These are phyloP conservation scores for Vulpes vulpes DNA, from an alignment of 2,113 vertebrate genomes.

Conservation along the genomic window DNA sequence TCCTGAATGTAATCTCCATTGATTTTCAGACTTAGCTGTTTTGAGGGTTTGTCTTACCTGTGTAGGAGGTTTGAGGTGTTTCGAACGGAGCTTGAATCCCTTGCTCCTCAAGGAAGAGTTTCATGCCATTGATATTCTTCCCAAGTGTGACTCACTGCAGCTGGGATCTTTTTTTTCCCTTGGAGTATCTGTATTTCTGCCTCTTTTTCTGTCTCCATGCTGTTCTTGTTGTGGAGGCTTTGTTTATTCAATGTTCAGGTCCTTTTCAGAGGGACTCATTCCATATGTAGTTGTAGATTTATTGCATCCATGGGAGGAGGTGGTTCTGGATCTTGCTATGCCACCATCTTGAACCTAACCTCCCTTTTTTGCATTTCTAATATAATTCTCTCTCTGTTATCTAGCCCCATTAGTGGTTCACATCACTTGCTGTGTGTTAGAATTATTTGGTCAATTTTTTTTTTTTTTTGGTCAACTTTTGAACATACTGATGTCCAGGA, in stretches of 20 bases:
- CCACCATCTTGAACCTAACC: not conserved
- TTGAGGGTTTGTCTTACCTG: not conserved
- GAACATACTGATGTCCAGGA: not conserved
- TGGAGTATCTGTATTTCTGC: not conserved
- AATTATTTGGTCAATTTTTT: conserved; percentile 17
- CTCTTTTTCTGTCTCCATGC: not conserved
- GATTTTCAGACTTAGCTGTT: not conserved
- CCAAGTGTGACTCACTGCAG: not conserved
- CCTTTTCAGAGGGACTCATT: not conserved
- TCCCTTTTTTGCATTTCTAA: not conserved
- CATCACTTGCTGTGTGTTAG: not conserved
- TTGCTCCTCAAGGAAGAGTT: not conserved
- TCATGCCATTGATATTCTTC: not conserved
- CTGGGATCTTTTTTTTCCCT: too few species aligned
- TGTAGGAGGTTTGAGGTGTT: not conserved
- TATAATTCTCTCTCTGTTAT: not conserved
- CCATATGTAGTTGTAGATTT: not conserved
- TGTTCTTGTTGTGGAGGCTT: not conserved
- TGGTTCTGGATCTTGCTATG: not conserved
- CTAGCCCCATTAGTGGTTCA: not conserved
- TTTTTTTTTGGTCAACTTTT: not conserved
- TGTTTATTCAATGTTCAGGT: not conserved
- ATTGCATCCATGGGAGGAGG: not conserved
- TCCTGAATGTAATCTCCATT: not conserved
- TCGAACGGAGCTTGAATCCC: not conserved